Evolutionary conservation across 2,113 vertebrate genomes (phyloP).

Genomic region (Pachyramphus minor): DNA sequence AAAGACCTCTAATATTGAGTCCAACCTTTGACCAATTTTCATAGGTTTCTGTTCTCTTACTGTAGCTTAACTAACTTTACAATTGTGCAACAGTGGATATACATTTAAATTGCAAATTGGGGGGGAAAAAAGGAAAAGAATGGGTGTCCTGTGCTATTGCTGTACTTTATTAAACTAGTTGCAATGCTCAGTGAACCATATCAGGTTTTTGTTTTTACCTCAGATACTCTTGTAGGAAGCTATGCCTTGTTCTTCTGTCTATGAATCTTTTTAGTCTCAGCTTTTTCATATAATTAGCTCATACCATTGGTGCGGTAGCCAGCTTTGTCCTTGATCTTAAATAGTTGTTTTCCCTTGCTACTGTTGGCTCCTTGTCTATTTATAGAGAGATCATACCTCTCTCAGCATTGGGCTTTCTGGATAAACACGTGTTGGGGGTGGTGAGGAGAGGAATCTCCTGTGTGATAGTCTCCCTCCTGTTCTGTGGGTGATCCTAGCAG

Average conservation of each 20-base stretch:
- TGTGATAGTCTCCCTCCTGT: not conserved
- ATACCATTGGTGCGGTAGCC: not conserved
- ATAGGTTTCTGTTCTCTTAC: not conserved
- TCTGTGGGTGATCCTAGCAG: not conserved
- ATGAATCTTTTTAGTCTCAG: not conserved
- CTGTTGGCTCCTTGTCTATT: conserved; percentile 59
- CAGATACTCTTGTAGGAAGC: not conserved
- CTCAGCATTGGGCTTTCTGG: conserved; percentile 32
- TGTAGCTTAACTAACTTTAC: not conserved
- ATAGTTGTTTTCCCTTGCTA: conserved; percentile 54
- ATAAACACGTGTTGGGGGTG: not conserved
- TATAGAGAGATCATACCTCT: conserved; percentile 39
- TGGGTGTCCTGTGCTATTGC: not conserved
- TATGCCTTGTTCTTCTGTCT: not conserved
- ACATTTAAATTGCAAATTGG: not conserved
- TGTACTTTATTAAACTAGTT: not conserved
- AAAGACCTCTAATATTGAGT: not conserved
- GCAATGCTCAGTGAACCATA: not conserved
- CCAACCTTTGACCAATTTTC: not conserved
- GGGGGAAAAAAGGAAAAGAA: not conserved
- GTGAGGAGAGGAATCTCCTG: not conserved
- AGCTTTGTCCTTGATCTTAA: conserved; percentile 58
- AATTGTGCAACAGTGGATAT: not conserved
- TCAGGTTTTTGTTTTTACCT: not conserved
- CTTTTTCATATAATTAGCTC: not conserved